Percentiles rank a stretch among this genome's conserved stretches.
These are phyloP conservation scores for Ictidomys tridecemlineatus DNA, from an alignment of 2,113 vertebrate species.

Conservation along the genomic window DNA sequence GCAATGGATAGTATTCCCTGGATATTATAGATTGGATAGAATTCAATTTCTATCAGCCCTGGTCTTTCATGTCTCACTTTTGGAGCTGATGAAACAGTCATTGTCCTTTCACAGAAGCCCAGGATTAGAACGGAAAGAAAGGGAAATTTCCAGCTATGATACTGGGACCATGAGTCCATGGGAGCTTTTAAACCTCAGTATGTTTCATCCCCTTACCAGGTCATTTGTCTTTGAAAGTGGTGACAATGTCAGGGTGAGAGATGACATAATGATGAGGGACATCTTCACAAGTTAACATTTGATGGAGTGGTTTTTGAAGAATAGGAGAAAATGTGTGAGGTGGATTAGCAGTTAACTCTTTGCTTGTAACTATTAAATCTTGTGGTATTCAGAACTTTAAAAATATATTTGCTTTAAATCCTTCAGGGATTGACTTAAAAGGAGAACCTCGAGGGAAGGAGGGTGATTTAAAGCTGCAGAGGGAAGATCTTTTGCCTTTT, in stretches of 20 bases:
- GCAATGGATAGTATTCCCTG: background rate
- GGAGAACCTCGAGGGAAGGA: conserved; percentile 36
- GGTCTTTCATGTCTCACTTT: conserved; percentile 16
- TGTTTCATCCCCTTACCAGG: conserved; percentile 64
- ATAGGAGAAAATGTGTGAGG: background rate
- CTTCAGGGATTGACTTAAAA: conserved; percentile 52
- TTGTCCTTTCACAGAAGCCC: conserved; percentile 54
- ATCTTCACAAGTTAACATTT: conserved; percentile 64
- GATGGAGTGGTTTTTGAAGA: conserved; percentile 68
- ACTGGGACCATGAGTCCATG: conserved; percentile 23
- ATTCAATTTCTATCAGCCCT: background rate
- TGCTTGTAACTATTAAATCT: conserved; percentile 39
- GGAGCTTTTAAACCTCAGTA: conserved; percentile 49
- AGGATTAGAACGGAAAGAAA: conserved; percentile 52
- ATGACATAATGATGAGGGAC: conserved; percentile 55
- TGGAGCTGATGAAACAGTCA: conserved; percentile 36
- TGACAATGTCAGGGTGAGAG: conserved; percentile 56
- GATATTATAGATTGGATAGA: no score
- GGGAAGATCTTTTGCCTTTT: conserved; percentile 40
- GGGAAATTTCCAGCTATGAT: conserved; percentile 4
- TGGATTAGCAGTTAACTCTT: conserved; percentile 17
- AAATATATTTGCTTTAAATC: conserved; percentile 66
- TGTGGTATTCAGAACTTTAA: conserved; percentile 48
- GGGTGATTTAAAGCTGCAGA: conserved; percentile 5
- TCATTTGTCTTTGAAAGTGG: conserved; percentile 68